Percentiles rank a stretch among this genome's conserved stretches.
phyloP scores from a whole-genome alignment of 2,113 vertebrate species.

The Mungos mungo region DNA sequence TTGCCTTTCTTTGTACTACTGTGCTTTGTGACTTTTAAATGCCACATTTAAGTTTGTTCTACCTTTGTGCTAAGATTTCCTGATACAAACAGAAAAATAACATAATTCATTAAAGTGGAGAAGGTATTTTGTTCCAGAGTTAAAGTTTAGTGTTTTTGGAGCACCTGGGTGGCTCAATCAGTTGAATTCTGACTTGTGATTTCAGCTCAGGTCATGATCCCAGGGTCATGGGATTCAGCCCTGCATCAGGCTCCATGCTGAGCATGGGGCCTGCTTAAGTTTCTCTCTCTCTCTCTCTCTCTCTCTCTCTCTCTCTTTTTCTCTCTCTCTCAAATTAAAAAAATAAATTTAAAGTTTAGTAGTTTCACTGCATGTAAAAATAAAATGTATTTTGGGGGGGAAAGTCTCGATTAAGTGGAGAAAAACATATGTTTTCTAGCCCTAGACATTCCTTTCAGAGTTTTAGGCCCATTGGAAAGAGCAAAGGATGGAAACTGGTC shows the following conservation, averaged over 20 bases:
- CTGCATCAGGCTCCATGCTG: too few species aligned
- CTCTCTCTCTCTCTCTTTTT: too few species aligned
- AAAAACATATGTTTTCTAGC: not conserved
- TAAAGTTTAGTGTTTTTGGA: not conserved
- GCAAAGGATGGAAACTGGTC: not conserved
- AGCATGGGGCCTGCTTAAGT: too few species aligned
- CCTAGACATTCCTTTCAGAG: not conserved
- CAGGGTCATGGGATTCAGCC: too few species aligned
- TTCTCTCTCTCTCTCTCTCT: too few species aligned
- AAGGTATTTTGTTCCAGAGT: not conserved
- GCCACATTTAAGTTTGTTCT: not conserved
- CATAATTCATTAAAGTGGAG: not conserved
- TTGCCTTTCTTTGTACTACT: not conserved
- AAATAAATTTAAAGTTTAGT: not conserved
- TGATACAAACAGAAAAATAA: not conserved
- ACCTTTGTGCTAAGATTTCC: not conserved
- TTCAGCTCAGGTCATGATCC: too few species aligned
- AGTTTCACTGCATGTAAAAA: constrained; percentile 17
- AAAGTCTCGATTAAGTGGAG: not conserved
- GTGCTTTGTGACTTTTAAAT: not conserved
- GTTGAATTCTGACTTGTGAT: too few species aligned
- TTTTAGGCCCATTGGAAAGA: not conserved
- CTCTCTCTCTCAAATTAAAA: too few species aligned
- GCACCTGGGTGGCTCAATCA: too few species aligned
- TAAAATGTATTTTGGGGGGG: not conserved